Conservation (phyloP, 2,888 invertebrate species). For the Amiota mariae region DNA sequence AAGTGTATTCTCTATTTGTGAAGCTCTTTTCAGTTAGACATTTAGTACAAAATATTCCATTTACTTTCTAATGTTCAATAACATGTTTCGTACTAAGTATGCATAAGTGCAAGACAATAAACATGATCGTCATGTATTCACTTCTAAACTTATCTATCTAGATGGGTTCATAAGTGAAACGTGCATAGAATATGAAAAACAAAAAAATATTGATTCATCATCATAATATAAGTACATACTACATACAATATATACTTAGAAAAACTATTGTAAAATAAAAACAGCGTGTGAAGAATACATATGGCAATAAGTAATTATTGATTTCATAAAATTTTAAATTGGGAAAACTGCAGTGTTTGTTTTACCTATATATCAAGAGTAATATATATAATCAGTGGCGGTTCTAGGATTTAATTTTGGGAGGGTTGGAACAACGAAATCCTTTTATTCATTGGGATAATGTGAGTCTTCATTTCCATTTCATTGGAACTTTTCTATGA, state of each 20-base stretch:
- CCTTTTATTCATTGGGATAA: too few species aligned
- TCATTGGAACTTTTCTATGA: too few species aligned
- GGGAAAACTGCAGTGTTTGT: too few species aligned
- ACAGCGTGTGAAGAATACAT: too few species aligned
- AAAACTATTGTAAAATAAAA: neutral
- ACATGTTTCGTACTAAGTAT: constrained; percentile 13
- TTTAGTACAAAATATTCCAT: constrained; percentile 11
- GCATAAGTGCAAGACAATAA: neutral
- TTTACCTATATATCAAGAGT: too few species aligned
- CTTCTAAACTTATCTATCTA: neutral
- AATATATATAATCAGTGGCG: too few species aligned
- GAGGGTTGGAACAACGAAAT: too few species aligned
- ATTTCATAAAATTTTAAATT: too few species aligned
- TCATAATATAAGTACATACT: neutral
- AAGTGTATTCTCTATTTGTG: constrained; percentile 3
- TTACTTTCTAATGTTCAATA: constrained; percentile 23
- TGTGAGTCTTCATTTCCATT: too few species aligned
- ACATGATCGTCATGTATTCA: constrained; percentile 11
- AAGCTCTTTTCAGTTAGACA: neutral
- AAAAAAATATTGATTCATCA: neutral
- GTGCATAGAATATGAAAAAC: neutral
- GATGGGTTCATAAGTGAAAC: constrained; percentile 15
- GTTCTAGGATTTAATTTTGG: too few species aligned
- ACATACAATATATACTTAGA: neutral
- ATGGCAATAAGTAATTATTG: too few species aligned